Percentiles rank a stretch among this genome's conserved stretches.
Conservation (phyloP, 2,888 invertebrate genomes). For the Caenorhabditis virilis region DNA sequence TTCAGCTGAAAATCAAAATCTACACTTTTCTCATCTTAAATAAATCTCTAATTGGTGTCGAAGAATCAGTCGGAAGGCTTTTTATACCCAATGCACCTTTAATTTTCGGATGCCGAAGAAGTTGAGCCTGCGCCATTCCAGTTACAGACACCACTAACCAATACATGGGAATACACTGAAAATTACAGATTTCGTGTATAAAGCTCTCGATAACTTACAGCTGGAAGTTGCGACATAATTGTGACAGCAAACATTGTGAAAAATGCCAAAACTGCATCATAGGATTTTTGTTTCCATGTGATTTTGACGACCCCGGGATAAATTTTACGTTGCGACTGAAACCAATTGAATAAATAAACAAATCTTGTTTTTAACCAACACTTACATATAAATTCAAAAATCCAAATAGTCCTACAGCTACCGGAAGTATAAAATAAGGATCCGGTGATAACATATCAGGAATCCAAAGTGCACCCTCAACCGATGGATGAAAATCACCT, state of each 20-base stretch:
- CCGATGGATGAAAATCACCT: slow-evolving; percentile 60
- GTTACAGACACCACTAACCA: slow-evolving; percentile 59
- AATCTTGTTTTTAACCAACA: too few species aligned
- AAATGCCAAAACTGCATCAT: slow-evolving; percentile 57
- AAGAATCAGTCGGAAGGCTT: slow-evolving; percentile 61
- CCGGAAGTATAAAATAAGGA: slow-evolving; percentile 62
- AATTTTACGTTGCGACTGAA: slow-evolving; percentile 61
- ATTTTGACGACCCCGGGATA: slow-evolving; percentile 52
- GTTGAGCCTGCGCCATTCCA: slow-evolving; percentile 58
- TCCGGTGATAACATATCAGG: slow-evolving; percentile 59
- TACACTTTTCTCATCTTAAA: slow-evolving; percentile 44
- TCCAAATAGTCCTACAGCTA: slow-evolving; percentile 58
- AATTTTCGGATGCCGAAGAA: slow-evolving; percentile 58
- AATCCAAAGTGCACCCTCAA: slow-evolving; percentile 59
- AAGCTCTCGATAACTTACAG: slow-evolving; percentile 37
- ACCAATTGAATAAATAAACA: slow-evolving; percentile 14
- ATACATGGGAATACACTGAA: slow-evolving; percentile 64
- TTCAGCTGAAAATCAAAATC: neutral
- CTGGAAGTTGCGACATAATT: slow-evolving; percentile 63
- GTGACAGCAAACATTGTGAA: slow-evolving; percentile 58
- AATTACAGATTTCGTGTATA: slow-evolving; percentile 1
- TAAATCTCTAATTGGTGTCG: slow-evolving; percentile 60
- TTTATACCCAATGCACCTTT: slow-evolving; percentile 57
- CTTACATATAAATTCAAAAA: slow-evolving; percentile 62
- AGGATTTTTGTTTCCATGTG: slow-evolving; percentile 50